Conservation (phyloP, 2,888 invertebrate genomes). For the Leptinotarsa peninsularis region DNA sequence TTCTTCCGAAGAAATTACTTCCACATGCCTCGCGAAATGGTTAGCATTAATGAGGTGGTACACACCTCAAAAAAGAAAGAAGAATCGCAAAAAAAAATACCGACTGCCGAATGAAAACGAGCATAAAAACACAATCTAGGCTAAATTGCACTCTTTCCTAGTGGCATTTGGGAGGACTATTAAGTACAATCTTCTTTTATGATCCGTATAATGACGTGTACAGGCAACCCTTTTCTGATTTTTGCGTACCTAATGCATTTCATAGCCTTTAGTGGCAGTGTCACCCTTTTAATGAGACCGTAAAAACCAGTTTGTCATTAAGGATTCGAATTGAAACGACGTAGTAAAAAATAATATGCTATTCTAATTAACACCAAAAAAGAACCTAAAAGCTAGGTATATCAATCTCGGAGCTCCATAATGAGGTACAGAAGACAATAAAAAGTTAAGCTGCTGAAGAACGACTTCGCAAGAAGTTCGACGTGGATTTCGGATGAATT, state of each 20-base stretch:
- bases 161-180: conserved; percentile 37
- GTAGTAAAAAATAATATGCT: conserved; percentile 52
- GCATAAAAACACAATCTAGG: not conserved
- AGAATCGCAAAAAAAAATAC: too few species aligned
- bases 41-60: too few species aligned
- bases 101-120: too few species aligned
- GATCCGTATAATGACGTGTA: conserved; percentile 36
- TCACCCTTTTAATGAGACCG: conserved; percentile 46
- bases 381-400: conserved; percentile 43
- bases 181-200: conserved; percentile 41
- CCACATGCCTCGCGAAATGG: too few species aligned
- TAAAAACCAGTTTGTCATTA: conserved; percentile 46
- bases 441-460: conserved; percentile 54
- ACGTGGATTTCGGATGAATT: conserved; percentile 43
- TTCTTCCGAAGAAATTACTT: too few species aligned
- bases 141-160: not conserved
- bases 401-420: conserved; percentile 46
- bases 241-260: conserved; percentile 44
- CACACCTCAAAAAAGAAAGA: too few species aligned
- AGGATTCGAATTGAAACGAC: conserved; percentile 49
- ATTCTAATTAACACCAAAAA: conserved; percentile 51
- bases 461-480: conserved; percentile 56
- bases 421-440: conserved; percentile 48
- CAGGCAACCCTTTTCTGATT: conserved; percentile 35
- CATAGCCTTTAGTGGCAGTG: conserved; percentile 45